A percentile compares a stretch with the other conserved stretches of the same genome.
These are phyloP conservation scores for Polyergus mexicanus DNA, from an alignment of 1,140 invertebrate species.

Conservation along the genomic window DNA sequence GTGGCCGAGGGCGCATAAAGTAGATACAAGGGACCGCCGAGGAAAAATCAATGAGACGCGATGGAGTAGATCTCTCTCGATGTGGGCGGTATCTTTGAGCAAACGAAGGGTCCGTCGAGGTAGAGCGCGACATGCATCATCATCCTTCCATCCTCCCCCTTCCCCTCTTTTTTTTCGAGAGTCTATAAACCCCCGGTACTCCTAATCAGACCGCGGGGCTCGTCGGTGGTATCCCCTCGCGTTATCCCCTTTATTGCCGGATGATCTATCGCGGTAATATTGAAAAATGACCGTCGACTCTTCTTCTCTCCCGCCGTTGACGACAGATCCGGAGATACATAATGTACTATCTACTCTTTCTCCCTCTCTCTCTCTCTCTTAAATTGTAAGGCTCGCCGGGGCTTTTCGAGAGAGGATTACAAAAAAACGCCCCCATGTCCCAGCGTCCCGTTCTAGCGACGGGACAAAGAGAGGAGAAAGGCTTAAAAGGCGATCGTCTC, in stretches of 20 bases:
- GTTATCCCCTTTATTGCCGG: constrained; percentile 75
- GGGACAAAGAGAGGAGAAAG: constrained; percentile 1
- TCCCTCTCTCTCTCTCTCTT: neutral
- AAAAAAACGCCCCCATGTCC: constrained; percentile 56
- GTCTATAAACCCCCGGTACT: constrained; percentile 70
- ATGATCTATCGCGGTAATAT: constrained; percentile 78
- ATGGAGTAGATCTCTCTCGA: constrained; percentile 61
- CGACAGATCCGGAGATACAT: constrained; percentile 74
- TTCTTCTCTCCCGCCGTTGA: constrained; percentile 63
- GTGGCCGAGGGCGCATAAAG: neutral
- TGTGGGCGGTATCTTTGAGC: constrained; percentile 71
- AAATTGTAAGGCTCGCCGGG: constrained; percentile 51
- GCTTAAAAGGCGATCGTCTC: constrained; percentile 21
- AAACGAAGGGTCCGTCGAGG: constrained; percentile 57
- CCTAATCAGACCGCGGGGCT: constrained; percentile 71
- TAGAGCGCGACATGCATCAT: constrained; percentile 69
- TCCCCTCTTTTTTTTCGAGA: constrained; percentile 8
- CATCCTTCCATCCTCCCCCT: constrained; percentile 41
- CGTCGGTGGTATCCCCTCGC: constrained; percentile 65
- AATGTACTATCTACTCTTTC: constrained; percentile 63
- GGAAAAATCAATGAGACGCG: constrained; percentile 69
- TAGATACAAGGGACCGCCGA: neutral
- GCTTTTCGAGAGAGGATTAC: constrained; percentile 66
- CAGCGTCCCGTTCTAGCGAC: constrained; percentile 6
- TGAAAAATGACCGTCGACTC: constrained; percentile 73